phyloP scores from a whole-genome alignment of 2,888 invertebrate species.

The Helleia helle region DNA sequence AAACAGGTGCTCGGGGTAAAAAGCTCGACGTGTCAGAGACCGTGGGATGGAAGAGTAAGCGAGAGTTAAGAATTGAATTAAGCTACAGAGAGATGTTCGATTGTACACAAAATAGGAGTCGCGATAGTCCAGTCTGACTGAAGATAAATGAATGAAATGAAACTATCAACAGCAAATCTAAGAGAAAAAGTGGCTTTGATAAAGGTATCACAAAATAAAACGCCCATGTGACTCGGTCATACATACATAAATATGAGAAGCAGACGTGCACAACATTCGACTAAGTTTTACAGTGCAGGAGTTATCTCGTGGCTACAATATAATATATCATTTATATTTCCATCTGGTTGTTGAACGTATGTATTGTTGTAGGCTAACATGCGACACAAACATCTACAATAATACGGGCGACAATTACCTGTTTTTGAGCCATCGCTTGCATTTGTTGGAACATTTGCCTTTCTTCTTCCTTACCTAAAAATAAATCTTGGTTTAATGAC shows the following conservation, averaged over 20 bases:
- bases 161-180: constrained; percentile 70
- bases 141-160: constrained; percentile 59
- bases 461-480: constrained; percentile 94
- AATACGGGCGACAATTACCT: constrained; percentile 76
- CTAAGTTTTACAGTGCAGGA: constrained; percentile 45
- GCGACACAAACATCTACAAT: constrained; percentile 31
- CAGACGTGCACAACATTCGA: constrained; percentile 54
- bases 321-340: constrained; percentile 17
- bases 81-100: constrained; percentile 46
- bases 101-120: constrained; percentile 54
- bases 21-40: constrained; percentile 62
- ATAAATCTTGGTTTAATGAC: too few relatives aligned
- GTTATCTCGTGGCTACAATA: constrained; percentile 23
- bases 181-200: constrained; percentile 69
- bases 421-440: constrained; percentile 97
- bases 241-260: constrained; percentile 51
- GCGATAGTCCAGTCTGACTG: constrained; percentile 48
- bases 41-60: constrained; percentile 49
- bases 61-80: constrained; percentile 50
- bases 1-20: constrained; percentile 52
- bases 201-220: constrained; percentile 74
- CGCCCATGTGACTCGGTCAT: constrained; percentile 63
- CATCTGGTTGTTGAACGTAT: not conserved
- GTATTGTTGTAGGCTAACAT: constrained; percentile 28
- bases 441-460: constrained; percentile 97